Percentiles rank a stretch among this genome's conserved stretches.
Conservation (phyloP, 2,113 vertebrate genomes). For the Egretta garzetta region DNA sequence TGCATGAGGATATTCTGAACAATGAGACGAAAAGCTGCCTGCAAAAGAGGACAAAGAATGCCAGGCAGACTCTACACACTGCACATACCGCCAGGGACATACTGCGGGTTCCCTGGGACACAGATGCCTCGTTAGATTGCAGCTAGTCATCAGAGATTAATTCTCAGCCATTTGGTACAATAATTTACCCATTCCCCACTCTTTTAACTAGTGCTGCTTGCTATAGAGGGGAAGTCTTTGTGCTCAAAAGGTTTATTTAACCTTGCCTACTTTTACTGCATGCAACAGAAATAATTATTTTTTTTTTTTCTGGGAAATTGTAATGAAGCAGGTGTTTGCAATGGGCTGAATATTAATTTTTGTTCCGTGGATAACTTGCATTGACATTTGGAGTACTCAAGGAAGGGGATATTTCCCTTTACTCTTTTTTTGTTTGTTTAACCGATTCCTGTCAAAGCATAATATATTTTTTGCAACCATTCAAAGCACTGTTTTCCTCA, state of each 20-base stretch:
- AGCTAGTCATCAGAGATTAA: constrained; percentile 85
- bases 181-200: constrained; percentile 82
- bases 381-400: not conserved
- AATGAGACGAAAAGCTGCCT: constrained; percentile 86
- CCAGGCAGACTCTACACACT: constrained; percentile 79
- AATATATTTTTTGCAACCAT: not conserved
- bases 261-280: constrained; percentile 67
- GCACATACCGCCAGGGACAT: constrained; percentile 84
- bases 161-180: constrained; percentile 86
- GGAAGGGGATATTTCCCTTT: not conserved
- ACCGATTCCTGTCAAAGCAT: not conserved
- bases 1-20: constrained; percentile 85
- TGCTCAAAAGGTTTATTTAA: constrained; percentile 74
- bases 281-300: constrained; percentile 59
- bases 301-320: constrained; percentile 62
- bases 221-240: constrained; percentile 69
- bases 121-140: constrained; percentile 86
- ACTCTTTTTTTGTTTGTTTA: not conserved
- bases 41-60: constrained; percentile 81
- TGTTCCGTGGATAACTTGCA: not conserved
- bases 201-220: constrained; percentile 78
- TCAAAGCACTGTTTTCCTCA: not conserved
- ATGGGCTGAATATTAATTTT: constrained; percentile 53
- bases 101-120: constrained; percentile 81
- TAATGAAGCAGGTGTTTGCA: constrained; percentile 53